Evolutionary conservation across 2,113 vertebrate species (phyloP).

Genomic region (Pyxicephalus adspersus): DNA sequence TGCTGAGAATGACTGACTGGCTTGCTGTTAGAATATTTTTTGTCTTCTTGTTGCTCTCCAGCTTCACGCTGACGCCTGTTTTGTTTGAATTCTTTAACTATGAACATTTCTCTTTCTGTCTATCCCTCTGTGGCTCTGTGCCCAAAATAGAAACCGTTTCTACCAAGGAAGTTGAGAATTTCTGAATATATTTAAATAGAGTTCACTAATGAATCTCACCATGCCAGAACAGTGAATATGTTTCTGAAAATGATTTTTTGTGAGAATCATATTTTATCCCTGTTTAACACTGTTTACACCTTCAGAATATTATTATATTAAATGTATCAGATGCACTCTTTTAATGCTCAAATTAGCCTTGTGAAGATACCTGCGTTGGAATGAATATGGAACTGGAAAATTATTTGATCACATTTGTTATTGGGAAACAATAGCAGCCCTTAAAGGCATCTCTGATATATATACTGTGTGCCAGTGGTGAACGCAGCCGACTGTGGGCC

Average conservation of each 20-base stretch:
- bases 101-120: constrained; percentile 16
- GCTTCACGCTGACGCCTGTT: constrained; percentile 16
- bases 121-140: constrained; percentile 9
- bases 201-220: constrained; percentile 16
- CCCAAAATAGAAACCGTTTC: constrained; percentile 30
- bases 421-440: background rate
- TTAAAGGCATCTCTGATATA: too few species aligned
- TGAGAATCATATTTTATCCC: background rate
- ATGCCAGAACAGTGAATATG: background rate
- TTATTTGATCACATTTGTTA: background rate
- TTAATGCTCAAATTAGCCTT: background rate
- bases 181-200: constrained; percentile 39
- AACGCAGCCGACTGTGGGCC: too few species aligned
- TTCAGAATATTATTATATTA: background rate
- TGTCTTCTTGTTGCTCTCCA: background rate
- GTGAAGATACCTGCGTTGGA: background rate
- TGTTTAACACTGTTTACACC: background rate
- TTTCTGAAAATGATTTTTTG: constrained; percentile 1
- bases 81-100: constrained; percentile 12
- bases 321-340: background rate
- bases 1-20: background rate
- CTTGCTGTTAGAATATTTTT: background rate
- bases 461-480: too few species aligned
- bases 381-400: constrained; percentile 3
- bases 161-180: constrained; percentile 1